Percentiles rank a stretch among this genome's conserved stretches.
Conservation (phyloP, 2,797 vertebrate genomes). For the Semaprochilodus insignis region DNA sequence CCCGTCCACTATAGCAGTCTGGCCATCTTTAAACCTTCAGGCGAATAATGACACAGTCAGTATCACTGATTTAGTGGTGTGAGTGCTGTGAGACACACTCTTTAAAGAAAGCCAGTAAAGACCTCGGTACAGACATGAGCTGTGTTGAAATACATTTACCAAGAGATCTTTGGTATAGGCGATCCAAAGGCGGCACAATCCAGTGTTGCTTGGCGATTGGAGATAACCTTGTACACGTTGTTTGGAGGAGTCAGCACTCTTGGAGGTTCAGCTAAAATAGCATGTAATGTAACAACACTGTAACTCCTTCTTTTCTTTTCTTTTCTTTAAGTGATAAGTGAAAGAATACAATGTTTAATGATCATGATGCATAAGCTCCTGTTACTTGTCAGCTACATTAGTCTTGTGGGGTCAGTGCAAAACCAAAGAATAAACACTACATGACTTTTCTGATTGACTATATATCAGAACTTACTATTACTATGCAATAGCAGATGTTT, state of each 20-base stretch:
- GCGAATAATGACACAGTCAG: background rate
- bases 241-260: constrained; percentile 89
- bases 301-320: background rate
- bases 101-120: background rate
- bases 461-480: too few species aligned
- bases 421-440: background rate
- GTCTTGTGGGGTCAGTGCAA: background rate
- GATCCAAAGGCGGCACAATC: constrained; percentile 94
- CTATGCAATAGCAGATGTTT: background rate
- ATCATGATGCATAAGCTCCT: too few species aligned
- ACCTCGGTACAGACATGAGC: background rate
- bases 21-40: constrained; percentile 90
- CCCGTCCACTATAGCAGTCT: constrained; percentile 83
- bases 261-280: constrained; percentile 86
- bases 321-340: background rate
- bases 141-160: constrained; percentile 75
- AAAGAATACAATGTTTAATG: background rate
- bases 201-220: constrained; percentile 84
- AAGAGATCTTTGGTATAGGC: constrained; percentile 90
- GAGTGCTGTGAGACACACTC: background rate
- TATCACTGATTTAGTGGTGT: background rate
- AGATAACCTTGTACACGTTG: constrained; percentile 89
- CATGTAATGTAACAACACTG: background rate
- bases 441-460: background rate
- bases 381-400: background rate